Evolutionary conservation across 2,797 vertebrate species (phyloP), one percentile per base, ranked within the genome.

Genomic region (Glossophaga mutica): DNA sequence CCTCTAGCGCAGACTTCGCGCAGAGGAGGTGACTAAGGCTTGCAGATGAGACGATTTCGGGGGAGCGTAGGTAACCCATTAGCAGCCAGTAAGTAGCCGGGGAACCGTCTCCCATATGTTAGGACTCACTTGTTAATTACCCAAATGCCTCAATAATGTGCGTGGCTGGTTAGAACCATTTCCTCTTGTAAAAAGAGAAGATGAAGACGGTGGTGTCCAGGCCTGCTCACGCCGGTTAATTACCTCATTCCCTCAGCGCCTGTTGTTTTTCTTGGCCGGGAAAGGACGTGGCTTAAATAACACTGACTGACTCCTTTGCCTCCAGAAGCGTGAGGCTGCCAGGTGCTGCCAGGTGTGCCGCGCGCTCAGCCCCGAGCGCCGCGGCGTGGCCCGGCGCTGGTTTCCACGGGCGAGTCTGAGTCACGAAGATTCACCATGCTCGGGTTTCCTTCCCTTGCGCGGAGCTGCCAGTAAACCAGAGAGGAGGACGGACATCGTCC

Each of bases 221-320:
- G 92, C 90, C 94, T 94, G 97, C 55, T 9, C 18, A 18, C 15
- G 8, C 59, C 37, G 26, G 77, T 52, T 48, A 26, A 84, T 84
- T 79, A 74, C 93, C 74, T 96, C 95, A 97, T 52, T 74, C 78
- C 82, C 44, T 16, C 71, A 57, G 70, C 77, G 89, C 85, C 84
- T 90, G 59, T 32, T 96, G 95, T 95, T 95, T 84, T 85, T 82
- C 87, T 76, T 95, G 95, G 92, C 95, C 11, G 8, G 32, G 92
- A 32, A n/a, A 22, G 26, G 93, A 93, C 48, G 29, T 2, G 57
- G 74, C 68, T 73, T 73, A 83, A 84, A 73, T 48, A 87, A 65
- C 78, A n/a, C 68, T 6, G 76, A 34, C 91, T 94, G 85, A 94
- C 94, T 79, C 94, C 67, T 88, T 92, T 44, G 37, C 92, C 96